Conservation (phyloP, 1,140 invertebrate species). For the Drosophila chauvacae region DNA sequence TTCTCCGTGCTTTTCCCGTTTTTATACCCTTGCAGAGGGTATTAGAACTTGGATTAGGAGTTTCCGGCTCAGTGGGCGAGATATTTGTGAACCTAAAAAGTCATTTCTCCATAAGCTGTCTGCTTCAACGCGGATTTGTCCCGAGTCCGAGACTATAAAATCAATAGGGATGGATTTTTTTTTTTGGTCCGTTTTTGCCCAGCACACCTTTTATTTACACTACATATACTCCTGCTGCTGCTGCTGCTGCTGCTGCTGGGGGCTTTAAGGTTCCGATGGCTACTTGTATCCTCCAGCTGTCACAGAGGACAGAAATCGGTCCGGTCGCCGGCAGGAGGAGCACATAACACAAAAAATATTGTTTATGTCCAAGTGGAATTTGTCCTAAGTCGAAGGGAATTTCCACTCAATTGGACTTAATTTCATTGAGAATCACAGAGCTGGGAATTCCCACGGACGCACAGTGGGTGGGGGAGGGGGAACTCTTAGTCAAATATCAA, state of each 20-base stretch:
- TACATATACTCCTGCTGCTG: slow-evolving; percentile 8
- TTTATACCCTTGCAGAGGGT: slow-evolving; percentile 45
- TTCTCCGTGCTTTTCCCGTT: slow-evolving; percentile 37
- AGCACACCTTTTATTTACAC: slow-evolving; percentile 14
- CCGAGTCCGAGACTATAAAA: slow-evolving; percentile 30
- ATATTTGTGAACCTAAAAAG: slow-evolving; percentile 40
- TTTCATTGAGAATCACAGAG: slow-evolving; percentile 15
- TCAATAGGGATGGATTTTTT: slow-evolving; percentile 33
- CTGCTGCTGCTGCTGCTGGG: not conserved
- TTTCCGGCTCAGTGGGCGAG: slow-evolving; percentile 46
- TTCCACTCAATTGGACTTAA: slow-evolving; percentile 18
- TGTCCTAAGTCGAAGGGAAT: slow-evolving; percentile 1
- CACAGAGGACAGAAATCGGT: slow-evolving; percentile 9
- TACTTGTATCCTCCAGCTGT: slow-evolving; percentile 13
- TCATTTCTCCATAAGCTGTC: slow-evolving; percentile 48
- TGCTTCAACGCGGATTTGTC: slow-evolving; percentile 46
- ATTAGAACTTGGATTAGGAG: slow-evolving; percentile 50
- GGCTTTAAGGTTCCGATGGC: slow-evolving; percentile 5
- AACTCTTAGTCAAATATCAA: not conserved
- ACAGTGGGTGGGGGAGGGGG: not conserved
- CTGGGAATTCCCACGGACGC: not conserved
- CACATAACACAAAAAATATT: slow-evolving; percentile 13
- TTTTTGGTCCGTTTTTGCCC: not conserved
- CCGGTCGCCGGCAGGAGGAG: not conserved
- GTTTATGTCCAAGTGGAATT: slow-evolving; percentile 18